These are phyloP conservation scores for Xanthorhoe spadicearia DNA, from an alignment of 2,888 invertebrate genomes.

Conservation along the genomic window DNA sequence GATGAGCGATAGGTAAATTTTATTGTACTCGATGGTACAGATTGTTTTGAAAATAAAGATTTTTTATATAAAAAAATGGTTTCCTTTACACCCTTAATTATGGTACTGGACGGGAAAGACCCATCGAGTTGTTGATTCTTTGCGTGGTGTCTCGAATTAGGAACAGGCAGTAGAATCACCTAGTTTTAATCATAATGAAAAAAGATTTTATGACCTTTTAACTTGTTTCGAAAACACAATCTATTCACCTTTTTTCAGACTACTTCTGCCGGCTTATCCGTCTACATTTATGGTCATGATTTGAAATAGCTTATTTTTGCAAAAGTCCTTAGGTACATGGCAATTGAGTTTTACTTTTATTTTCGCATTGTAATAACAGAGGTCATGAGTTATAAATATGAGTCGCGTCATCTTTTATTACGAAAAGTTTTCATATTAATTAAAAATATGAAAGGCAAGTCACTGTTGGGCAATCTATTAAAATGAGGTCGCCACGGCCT, in stretches of 20 bases:
- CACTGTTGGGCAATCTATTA: constrained; percentile 58
- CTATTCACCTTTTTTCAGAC: too few species aligned
- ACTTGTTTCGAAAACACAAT: too few species aligned
- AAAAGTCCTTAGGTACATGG: too few species aligned
- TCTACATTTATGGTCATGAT: too few species aligned
- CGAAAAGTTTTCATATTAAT: constrained; percentile 53
- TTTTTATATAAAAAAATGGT: constrained; percentile 51
- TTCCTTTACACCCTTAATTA: constrained; percentile 2
- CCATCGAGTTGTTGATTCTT: too few species aligned
- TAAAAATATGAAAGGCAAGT: constrained; percentile 52
- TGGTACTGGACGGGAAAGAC: too few species aligned
- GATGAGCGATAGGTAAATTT: constrained; percentile 68
- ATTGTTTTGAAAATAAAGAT: constrained; percentile 75
- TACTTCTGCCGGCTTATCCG: too few species aligned
- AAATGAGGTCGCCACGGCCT: constrained; percentile 47
- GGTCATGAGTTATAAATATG: constrained; percentile 33
- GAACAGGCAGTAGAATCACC: too few species aligned
- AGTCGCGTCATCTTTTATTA: constrained; percentile 52
- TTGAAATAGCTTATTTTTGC: too few species aligned
- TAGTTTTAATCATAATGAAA: too few species aligned
- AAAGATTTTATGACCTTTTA: too few species aligned
- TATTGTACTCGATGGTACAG: constrained; percentile 72
- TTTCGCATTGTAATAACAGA: not conserved
- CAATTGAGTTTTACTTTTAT: not conserved
- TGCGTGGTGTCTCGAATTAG: too few species aligned